phyloP scores from a whole-genome alignment of 2,797 vertebrate species.

The Kryptopterus vitreolus region DNA sequence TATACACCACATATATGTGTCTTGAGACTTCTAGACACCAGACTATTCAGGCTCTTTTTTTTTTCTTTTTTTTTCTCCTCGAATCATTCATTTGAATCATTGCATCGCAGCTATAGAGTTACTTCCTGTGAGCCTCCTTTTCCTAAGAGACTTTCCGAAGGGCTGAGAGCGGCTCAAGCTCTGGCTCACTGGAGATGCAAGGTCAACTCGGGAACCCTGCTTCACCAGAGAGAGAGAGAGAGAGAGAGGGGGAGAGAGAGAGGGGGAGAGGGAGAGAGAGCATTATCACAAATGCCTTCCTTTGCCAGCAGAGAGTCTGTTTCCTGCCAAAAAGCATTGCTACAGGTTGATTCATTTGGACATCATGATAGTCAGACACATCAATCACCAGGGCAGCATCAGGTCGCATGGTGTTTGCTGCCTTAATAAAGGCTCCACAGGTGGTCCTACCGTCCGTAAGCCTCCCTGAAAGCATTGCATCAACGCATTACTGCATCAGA shows the following conservation, averaged over 20 bases:
- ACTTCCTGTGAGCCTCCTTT: not conserved
- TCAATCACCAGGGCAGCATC: not conserved
- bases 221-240: not conserved
- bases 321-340: not conserved
- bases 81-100: too few relatives aligned
- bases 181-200: not conserved
- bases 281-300: not conserved
- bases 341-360: not conserved
- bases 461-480: not conserved
- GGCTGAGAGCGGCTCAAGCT: not conserved
- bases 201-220: not conserved
- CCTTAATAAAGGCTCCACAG: not conserved
- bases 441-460: not conserved
- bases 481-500: not conserved
- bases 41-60: too few relatives aligned
- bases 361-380: not conserved
- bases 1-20: not conserved
- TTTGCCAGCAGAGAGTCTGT: too few relatives aligned
- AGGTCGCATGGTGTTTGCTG: not conserved
- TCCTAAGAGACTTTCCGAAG: not conserved
- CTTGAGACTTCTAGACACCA: not conserved
- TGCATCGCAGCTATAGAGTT: not conserved
- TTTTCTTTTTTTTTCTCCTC: too few relatives aligned
- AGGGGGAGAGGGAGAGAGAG: too few relatives aligned
- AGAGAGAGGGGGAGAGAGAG: too few relatives aligned